Percentiles rank a stretch among this genome's conserved stretches.
These are phyloP conservation scores for Meloidogyne chitwoodi DNA, from an alignment of 1,140 invertebrate genomes.

Conservation along the genomic window DNA sequence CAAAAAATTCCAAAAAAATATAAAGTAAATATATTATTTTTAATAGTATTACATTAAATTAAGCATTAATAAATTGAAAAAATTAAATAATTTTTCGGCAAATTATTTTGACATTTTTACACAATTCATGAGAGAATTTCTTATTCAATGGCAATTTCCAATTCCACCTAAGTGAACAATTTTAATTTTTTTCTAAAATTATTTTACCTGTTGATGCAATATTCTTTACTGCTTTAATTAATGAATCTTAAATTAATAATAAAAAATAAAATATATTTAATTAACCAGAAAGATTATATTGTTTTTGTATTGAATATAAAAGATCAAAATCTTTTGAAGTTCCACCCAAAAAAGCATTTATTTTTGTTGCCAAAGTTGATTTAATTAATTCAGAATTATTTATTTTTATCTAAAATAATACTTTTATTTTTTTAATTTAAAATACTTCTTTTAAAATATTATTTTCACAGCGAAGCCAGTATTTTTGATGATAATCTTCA, in stretches of 20 bases:
- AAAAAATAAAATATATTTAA: neutral
- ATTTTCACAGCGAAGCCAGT: constrained; percentile 52
- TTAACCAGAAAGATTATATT: constrained; percentile 42
- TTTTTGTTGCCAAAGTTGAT: constrained; percentile 47
- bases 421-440: neutral
- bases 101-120: no score
- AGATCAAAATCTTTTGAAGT: constrained; percentile 41
- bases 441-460: constrained; percentile 43
- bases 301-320: constrained; percentile 40
- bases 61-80: no score
- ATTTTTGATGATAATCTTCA: constrained; percentile 57
- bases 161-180: neutral
- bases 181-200: neutral
- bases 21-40: no score
- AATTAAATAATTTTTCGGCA: no score
- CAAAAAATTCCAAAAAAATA: no score
- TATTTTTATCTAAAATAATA: constrained; percentile 39
- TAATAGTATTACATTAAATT: no score
- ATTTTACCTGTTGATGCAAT: neutral
- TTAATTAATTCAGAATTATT: constrained; percentile 48
- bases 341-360: constrained; percentile 52
- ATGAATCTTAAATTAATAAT: neutral
- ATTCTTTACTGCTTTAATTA: neutral
- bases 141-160: neutral
- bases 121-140: neutral